These are phyloP conservation scores for Stegana nigrithorax DNA, from an alignment of 2,888 invertebrate species.

Conservation along the genomic window DNA sequence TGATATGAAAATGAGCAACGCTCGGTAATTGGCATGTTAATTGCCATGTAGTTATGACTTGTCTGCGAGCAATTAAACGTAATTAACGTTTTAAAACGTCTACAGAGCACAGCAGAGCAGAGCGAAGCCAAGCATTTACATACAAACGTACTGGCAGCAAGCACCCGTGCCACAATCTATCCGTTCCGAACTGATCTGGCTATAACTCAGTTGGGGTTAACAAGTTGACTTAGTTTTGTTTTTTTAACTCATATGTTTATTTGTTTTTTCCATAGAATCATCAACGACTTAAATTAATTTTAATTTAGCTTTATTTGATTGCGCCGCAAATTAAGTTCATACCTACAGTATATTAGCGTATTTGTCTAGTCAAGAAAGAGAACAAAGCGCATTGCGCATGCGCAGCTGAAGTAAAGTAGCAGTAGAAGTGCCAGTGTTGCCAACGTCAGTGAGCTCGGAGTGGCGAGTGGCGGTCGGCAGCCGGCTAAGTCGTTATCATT, in stretches of 20 bases:
- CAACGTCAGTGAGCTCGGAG: background rate
- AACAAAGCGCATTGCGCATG: background rate
- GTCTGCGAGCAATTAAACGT: conserved; percentile 63
- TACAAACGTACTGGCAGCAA: background rate
- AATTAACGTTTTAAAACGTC: conserved; percentile 50
- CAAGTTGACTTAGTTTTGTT: background rate
- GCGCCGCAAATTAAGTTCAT: background rate
- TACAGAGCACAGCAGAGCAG: background rate
- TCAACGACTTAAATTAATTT: background rate
- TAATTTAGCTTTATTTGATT: conserved; percentile 3
- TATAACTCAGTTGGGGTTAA: background rate
- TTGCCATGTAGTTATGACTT: conserved; percentile 63
- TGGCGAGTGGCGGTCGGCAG: background rate
- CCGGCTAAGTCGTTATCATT: conserved; percentile 11
- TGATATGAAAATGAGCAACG: conserved; percentile 37
- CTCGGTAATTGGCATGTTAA: conserved; percentile 64
- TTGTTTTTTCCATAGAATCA: too few species aligned
- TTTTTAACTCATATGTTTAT: too few species aligned
- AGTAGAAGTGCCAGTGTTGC: background rate
- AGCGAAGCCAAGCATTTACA: conserved; percentile 20
- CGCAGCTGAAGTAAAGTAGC: background rate
- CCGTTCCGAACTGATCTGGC: background rate
- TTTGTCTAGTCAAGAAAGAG: too few species aligned
- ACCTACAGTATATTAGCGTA: background rate
- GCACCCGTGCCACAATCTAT: background rate